These are phyloP conservation scores for Pterobdella sp. DNA, from an alignment of 2,888 invertebrate species.

Conservation along the genomic window DNA sequence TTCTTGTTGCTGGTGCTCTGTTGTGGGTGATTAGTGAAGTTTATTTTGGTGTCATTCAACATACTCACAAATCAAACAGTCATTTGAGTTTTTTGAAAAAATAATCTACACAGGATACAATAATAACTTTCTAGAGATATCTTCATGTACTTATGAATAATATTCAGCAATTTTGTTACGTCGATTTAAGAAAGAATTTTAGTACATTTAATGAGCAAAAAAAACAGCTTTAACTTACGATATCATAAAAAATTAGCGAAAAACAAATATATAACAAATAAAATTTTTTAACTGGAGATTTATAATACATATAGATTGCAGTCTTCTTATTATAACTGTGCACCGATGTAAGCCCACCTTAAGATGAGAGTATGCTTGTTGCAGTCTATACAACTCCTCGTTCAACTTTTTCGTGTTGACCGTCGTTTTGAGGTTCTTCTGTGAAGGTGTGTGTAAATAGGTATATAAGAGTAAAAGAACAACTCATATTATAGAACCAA, in stretches of 20 bases:
- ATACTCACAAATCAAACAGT: background rate
- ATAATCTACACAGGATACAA: background rate
- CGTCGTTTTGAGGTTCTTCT: constrained; percentile 11
- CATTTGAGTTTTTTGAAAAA: background rate
- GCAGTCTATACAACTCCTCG: constrained; percentile 79
- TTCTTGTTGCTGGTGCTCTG: constrained; percentile 4
- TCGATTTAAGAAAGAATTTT: no score
- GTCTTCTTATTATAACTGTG: no score
- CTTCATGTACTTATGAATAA: no score
- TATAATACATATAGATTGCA: no score
- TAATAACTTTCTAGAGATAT: no score
- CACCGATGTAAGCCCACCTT: constrained; percentile 50
- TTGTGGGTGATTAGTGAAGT: background rate
- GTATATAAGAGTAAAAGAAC: background rate
- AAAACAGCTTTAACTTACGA: no score
- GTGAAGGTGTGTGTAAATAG: background rate
- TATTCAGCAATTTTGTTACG: no score
- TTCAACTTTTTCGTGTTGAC: constrained; percentile 55
- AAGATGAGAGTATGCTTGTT: constrained; percentile 86
- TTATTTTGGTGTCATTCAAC: background rate
- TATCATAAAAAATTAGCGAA: no score
- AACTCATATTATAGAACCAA: background rate
- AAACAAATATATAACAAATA: no score
- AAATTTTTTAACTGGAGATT: no score
- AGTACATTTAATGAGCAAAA: no score